Base-by-base conservation (phyloP, 2,797 vertebrate genomes). In the Erpetoichthys calabaricus region DNA sequence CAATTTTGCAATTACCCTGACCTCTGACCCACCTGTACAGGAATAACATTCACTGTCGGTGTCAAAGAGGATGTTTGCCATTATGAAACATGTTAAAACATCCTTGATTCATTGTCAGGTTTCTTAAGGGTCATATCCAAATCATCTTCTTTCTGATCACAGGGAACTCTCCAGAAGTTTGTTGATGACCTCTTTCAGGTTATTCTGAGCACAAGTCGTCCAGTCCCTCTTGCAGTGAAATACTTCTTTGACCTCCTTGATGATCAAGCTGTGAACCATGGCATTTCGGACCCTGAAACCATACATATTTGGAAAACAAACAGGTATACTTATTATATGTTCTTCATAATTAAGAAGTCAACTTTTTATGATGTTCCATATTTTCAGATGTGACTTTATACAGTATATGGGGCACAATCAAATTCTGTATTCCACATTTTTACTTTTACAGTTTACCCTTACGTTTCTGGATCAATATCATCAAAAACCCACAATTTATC, bases 241-340 rank as follows among this genome's bases (percentile, higher is more conserved):
- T 98, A 98, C 68, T 98, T 98, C 73, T 98, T 98, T 45, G 95
- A 98, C 72, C 78, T 98, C 62, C 72, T 98, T 67, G 95, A 98
- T 10, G 94, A 97, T 63, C 94, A 96, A 71, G 95, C 95, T 0
- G 64, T 72, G 44, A 85, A 91, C 56, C 89, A 98, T 0, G 83
- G 87, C 60, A 97, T 98, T 6, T 63, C 79, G 0, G 95, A 98
- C 76, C 80, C 90, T 0, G 93, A 98, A 70, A 97, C 95, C 0
- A 92, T 98, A 66, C 95, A 98, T 60, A 98, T 98, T 61, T 98
- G 95, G 95, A 98, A 98, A 76, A 98, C 94, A 62, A 98, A 98
- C 82, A 97, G 94, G 95, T 98, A 73, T 4, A 25, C 43, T 52
- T 25, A 25, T 25, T 25, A 25, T 25, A 25, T 25, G 25, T 25